These are phyloP conservation scores for Polydrusus pterygomalis DNA, from an alignment of 2,888 invertebrate species.

Conservation along the genomic window DNA sequence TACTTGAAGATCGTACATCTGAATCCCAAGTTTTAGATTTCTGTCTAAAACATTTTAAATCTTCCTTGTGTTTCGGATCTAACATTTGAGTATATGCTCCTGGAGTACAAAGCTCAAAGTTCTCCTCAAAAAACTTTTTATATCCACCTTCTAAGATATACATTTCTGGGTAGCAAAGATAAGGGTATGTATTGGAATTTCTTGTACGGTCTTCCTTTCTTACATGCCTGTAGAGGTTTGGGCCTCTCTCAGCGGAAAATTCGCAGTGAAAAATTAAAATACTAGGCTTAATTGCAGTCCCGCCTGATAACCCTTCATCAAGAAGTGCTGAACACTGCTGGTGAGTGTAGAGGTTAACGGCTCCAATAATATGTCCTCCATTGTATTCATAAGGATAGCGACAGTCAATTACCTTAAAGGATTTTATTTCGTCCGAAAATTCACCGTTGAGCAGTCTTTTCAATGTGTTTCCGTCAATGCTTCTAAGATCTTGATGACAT, in stretches of 20 bases:
- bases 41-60: constrained; percentile 46
- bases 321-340: constrained; percentile 48
- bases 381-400: constrained; percentile 53
- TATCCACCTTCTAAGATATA: constrained; percentile 54
- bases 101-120: constrained; percentile 40
- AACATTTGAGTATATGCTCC: constrained; percentile 44
- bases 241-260: constrained; percentile 54
- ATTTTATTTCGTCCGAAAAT: constrained; percentile 36
- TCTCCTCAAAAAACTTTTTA: constrained; percentile 48
- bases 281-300: constrained; percentile 20
- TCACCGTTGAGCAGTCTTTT: constrained; percentile 42
- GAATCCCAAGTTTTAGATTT: constrained; percentile 50
- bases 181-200: constrained; percentile 44
- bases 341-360: constrained; percentile 51
- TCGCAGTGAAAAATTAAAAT: constrained; percentile 54
- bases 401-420: constrained; percentile 55
- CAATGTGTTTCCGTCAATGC: constrained; percentile 42
- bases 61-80: constrained; percentile 30
- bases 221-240: constrained; percentile 49
- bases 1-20: constrained; percentile 30
- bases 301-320: constrained; percentile 27
- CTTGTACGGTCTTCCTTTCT: constrained; percentile 49
- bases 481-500: constrained; percentile 50
- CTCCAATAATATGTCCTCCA: constrained; percentile 51
- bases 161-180: constrained; percentile 51